Percentiles rank a stretch among this genome's conserved stretches.
Evolutionary conservation across 2,797 vertebrate genomes (phyloP).

Genomic region (Leucoraja ocellata): DNA sequence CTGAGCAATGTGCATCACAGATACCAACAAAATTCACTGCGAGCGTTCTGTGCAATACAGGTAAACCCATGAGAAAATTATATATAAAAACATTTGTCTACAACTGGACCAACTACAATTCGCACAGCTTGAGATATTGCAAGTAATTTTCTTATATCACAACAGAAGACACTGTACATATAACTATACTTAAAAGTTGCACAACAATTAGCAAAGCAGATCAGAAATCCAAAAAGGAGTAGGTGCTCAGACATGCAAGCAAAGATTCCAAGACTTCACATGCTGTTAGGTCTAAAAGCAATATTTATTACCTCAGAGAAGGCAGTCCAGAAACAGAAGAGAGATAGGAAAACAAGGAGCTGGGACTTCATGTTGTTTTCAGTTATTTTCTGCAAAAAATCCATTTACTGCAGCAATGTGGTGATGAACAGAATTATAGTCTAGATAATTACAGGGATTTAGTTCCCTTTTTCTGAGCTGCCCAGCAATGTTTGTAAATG

Average conservation of each 20-base stretch:
- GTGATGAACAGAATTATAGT: constrained; percentile 32
- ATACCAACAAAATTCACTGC: not conserved
- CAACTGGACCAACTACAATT: not conserved
- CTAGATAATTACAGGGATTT: constrained; percentile 33
- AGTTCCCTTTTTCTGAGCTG: not conserved
- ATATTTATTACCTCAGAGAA: constrained; percentile 35
- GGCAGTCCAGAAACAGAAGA: constrained; percentile 34
- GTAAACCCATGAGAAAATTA: not conserved
- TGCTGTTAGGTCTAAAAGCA: not conserved
- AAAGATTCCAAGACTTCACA: not conserved
- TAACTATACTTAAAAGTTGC: not conserved
- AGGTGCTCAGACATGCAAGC: constrained; percentile 15
- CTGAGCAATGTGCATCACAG: not conserved
- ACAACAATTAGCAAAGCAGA: not conserved
- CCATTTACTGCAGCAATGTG: not conserved
- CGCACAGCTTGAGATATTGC: not conserved
- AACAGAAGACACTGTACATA: not conserved
- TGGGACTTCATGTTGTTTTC: constrained; percentile 32
- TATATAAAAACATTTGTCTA: not conserved
- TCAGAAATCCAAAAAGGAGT: not conserved
- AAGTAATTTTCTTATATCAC: not conserved
- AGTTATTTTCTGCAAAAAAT: constrained; percentile 34
- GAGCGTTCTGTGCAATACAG: not conserved
- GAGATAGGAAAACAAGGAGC: constrained; percentile 26
- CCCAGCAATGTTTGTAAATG: constrained; percentile 29